A percentile compares a stretch with the other conserved stretches of the same genome.
These are phyloP conservation scores for Oscheius myriophilus DNA, from an alignment of 2,888 invertebrate species.

Conservation along the genomic window DNA sequence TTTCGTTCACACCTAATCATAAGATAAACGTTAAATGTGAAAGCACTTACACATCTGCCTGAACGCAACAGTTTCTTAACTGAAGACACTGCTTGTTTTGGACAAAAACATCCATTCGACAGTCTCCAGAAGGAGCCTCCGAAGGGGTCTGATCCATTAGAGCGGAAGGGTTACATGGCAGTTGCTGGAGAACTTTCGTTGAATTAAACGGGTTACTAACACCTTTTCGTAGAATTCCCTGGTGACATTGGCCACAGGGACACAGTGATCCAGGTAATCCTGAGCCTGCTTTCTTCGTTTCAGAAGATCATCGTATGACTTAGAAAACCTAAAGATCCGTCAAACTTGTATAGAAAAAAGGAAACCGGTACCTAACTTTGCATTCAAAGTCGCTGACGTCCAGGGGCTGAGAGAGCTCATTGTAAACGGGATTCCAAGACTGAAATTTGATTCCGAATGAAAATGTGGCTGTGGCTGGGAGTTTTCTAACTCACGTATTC, in stretches of 20 bases:
- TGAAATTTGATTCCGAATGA: background rate
- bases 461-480: too few relatives aligned
- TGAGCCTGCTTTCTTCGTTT: constrained; percentile 38
- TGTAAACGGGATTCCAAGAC: constrained; percentile 24
- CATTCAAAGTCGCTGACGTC: constrained; percentile 28
- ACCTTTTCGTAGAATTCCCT: constrained; percentile 44
- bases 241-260: constrained; percentile 48
- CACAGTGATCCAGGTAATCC: constrained; percentile 48
- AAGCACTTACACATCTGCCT: constrained; percentile 53
- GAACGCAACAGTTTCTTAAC: constrained; percentile 51
- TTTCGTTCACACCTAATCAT: constrained; percentile 51
- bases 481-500: constrained; percentile 29
- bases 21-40: background rate
- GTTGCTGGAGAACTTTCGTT: constrained; percentile 16
- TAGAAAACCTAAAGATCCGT: constrained; percentile 11
- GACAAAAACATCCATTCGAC: constrained; percentile 34
- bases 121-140: constrained; percentile 27
- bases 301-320: constrained; percentile 36
- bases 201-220: background rate
- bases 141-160: constrained; percentile 6
- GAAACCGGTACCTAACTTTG: constrained; percentile 7
- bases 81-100: constrained; percentile 42
- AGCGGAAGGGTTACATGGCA: constrained; percentile 17
- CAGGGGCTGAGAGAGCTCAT: constrained; percentile 18
- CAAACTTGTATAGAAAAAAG: background rate